A percentile compares a stretch with the other conserved stretches of the same genome.
Evolutionary conservation across 2,113 vertebrate genomes (phyloP).

Genomic region (Triplophysa siluroides): DNA sequence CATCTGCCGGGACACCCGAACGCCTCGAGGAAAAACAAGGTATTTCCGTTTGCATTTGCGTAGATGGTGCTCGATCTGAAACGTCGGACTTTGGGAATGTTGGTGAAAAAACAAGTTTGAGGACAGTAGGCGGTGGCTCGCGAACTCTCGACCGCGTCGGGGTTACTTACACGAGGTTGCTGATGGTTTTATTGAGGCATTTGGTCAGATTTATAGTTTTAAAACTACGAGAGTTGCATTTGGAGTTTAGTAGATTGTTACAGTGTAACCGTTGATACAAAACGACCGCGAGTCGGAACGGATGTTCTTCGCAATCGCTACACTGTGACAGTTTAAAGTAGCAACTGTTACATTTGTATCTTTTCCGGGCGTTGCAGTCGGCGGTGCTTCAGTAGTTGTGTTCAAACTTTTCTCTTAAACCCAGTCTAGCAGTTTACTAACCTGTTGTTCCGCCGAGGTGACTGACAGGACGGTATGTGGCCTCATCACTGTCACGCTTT

Average conservation of each 20-base stretch:
- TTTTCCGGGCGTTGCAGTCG: not conserved
- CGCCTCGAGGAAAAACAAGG: constrained; percentile 26
- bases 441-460: constrained; percentile 29
- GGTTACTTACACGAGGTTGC: not conserved
- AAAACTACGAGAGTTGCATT: not conserved
- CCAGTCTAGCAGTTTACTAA: constrained; percentile 3
- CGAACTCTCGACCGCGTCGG: not conserved
- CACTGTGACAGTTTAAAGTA: not conserved
- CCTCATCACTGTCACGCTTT: not conserved
- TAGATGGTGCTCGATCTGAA: not conserved
- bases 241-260: not conserved
- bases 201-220: not conserved
- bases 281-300: not conserved
- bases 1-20: not conserved
- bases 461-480: not conserved
- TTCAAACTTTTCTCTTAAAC: constrained; percentile 9
- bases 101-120: constrained; percentile 35
- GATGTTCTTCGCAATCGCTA: not conserved
- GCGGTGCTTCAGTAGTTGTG: not conserved
- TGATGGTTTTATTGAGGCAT: not conserved
- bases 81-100: constrained; percentile 9
- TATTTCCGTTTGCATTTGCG: not conserved
- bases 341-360: not conserved
- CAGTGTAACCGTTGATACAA: not conserved
- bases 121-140: constrained; percentile 40